phyloP scores from a whole-genome alignment of 2,113 vertebrate genomes.

The Tor tambroides region DNA sequence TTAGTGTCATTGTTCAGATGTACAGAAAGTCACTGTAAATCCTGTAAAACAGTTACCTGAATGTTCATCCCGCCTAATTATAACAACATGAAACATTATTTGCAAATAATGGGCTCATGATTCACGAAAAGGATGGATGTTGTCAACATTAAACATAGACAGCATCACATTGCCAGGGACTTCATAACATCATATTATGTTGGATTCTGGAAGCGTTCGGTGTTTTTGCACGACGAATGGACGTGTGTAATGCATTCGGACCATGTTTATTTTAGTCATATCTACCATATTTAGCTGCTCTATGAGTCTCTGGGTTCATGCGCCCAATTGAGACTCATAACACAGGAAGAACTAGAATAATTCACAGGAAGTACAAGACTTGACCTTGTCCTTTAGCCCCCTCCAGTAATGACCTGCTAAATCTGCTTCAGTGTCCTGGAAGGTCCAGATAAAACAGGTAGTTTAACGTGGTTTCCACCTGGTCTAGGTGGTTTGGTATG shows the following conservation, averaged over 20 bases:
- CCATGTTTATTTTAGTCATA: background rate
- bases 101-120: background rate
- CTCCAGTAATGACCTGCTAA: background rate
- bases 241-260: background rate
- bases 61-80: background rate
- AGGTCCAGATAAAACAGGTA: background rate
- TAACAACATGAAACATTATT: background rate
- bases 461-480: background rate
- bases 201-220: background rate
- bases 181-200: background rate
- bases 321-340: background rate
- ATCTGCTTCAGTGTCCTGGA: background rate
- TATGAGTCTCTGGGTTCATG: conserved; percentile 24
- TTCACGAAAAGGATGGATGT: background rate
- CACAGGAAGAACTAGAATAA: conserved; percentile 52
- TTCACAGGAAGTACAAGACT: conserved; percentile 44
- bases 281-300: conserved; percentile 13
- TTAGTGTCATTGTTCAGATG: background rate
- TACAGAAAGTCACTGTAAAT: background rate
- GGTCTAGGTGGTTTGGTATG: background rate
- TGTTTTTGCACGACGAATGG: background rate
- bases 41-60: background rate
- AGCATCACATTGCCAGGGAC: conserved; percentile 31
- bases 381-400: background rate
- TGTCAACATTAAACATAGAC: background rate